A percentile compares a stretch with the other conserved stretches of the same genome.
Conservation (phyloP, 2,888 invertebrate species). For the Andrena haemorrhoa region DNA sequence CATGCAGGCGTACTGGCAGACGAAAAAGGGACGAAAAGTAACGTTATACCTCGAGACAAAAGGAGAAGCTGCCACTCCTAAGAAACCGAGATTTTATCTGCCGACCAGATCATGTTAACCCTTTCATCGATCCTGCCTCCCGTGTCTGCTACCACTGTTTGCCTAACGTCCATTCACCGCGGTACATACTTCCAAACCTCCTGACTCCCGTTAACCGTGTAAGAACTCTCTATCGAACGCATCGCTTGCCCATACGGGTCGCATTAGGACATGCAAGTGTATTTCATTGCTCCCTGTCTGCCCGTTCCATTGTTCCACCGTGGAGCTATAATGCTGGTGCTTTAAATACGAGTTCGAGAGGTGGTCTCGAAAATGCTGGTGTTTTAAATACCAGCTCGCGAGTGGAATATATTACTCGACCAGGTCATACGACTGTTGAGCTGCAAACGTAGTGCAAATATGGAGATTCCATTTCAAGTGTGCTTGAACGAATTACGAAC, state of each 20-base stretch:
- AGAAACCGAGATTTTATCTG: constrained; percentile 49
- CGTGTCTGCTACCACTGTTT: constrained; percentile 49
- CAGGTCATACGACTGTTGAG: neutral
- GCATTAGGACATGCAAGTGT: neutral
- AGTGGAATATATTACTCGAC: constrained; percentile 21
- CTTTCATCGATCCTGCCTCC: constrained; percentile 56
- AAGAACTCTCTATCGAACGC: constrained; percentile 3
- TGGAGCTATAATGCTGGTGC: neutral
- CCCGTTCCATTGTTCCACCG: neutral
- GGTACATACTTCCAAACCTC: constrained; percentile 16
- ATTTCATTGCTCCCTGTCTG: neutral
- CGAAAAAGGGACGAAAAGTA: constrained; percentile 14
- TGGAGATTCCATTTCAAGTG: no score
- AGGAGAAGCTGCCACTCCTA: constrained; percentile 15
- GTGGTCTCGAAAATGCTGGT: neutral
- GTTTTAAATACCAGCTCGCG: constrained; percentile 28
- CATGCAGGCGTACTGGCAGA: neutral
- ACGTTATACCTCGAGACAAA: constrained; percentile 15
- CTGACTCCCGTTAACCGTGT: constrained; percentile 13
- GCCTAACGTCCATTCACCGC: constrained; percentile 46
- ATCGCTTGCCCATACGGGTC: neutral
- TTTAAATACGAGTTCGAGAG: constrained; percentile 9
- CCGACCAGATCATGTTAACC: constrained; percentile 51
- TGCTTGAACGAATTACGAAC: no score
- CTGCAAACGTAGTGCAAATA: neutral